Evolutionary conservation across 2,888 invertebrate genomes (phyloP), one percentile per base, ranked within the genome.

Genomic region (Atethmia centrago): DNA sequence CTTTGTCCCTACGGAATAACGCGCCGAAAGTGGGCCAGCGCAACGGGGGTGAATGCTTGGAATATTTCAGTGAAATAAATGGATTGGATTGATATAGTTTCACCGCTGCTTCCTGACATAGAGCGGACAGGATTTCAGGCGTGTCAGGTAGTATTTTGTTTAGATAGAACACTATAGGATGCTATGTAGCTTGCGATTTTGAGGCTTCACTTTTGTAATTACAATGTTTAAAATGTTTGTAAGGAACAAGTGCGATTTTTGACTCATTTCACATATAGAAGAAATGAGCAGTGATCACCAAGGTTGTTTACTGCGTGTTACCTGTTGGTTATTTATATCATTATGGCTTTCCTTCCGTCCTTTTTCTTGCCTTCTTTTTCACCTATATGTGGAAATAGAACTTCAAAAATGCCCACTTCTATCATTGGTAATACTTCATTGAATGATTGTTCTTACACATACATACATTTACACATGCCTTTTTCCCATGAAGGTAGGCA

Each of bases 11-110:
- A 40, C 51, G 78, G 83, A 1, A 55, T 66, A 55, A 70, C 42
- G 69, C 51, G 53, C 14, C 12, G 49, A 83, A 74, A 79, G 49
- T 83, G 61, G 74, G 73, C 53, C 79, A 71, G 36, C 51, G 3
- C 3, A 47, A 19, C 14, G 45, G 49, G 47, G 25, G 3, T n/a
- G 65, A 73, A 68, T n/a, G n/a, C n/a, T n/a, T 61, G 28, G 53
- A 80, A 80, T 79, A 71, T 74, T 79, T 51, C 59, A 73, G 51
- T 21, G 55, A 53, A 62, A 79, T 79, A 79, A 83, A 83, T 74
- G 74, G 80, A 79, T 79, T 71, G 61, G 58, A 79, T 81, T 79
- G 56, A 81, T 63, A 47, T 83, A 58, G 53, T 55, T 82, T 71
- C 55, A 67, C 45, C 21, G 56, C 19, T 55, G 19, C 55, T 73